Base-by-base conservation (phyloP, 2,888 invertebrate species). In the Crepidodera aurea region DNA sequence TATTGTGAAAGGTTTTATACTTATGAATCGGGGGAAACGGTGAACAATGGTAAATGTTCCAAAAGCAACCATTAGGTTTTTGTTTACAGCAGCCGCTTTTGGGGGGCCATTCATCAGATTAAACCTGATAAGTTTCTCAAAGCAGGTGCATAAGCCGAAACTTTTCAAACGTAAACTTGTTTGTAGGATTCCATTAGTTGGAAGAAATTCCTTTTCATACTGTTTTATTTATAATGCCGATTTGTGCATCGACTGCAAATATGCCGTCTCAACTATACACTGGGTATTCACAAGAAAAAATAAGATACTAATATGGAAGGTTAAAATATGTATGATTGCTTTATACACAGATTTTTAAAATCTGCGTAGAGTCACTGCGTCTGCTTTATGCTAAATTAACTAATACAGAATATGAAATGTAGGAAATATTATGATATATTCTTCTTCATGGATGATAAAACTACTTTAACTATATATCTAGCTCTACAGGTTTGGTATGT, bases 91-190 rank as follows among this genome's bases (percentile, higher is more conserved):
- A 64, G 62, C 58, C 69, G 67, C 67, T 68, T 72, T 71, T 69
- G 67, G 61, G n/a, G 62, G 63, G 60, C 69, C 70, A 71, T 73
- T 71, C 69, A 71, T 74, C 71, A 73, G 69, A 70, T 70, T 70
- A 71, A 71, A 69, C 69, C 68, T 69, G 69, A 73, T 71, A 71
- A 72, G 72, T 72, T 73, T 71, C 65, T 51, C 68, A 55, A 67
- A 69, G 65, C 71, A 72, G 73, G 70, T 73, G 71, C 70, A 70
- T 69, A 68, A 69, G 65, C 67, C 57, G 62, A 69, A 73, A 72
- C 69, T 73, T 73, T 72, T 67, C 69, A 68, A 71, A 71, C 69
- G 67, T 62, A 65, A 72, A 70, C 65, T 71, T 71, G 64, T 66
- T 68, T 67, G 60, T 68, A 69, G 65, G 70, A 70, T 68, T 69